phyloP scores from a whole-genome alignment of 2,797 vertebrate species.

The Sylvilagus floridanus region DNA sequence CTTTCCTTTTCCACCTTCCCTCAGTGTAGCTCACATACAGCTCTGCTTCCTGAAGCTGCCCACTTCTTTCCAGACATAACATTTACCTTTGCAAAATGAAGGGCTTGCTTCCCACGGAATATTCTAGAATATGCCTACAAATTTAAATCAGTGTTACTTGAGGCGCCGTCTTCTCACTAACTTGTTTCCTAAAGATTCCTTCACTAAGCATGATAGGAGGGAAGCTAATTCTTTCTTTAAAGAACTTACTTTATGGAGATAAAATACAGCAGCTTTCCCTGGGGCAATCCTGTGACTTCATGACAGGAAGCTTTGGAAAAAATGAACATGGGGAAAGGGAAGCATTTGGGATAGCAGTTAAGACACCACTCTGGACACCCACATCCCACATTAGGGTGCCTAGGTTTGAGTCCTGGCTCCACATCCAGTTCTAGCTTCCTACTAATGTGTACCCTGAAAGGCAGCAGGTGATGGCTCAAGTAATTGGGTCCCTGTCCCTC shows the following conservation, averaged over 20 bases:
- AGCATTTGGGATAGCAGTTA: too few species aligned
- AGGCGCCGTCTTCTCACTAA: slow-evolving; percentile 39
- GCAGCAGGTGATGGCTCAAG: too few species aligned
- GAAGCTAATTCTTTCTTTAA: slow-evolving; percentile 7
- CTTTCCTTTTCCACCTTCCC: background rate
- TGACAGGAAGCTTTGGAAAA: slow-evolving; percentile 38
- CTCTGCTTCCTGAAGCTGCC: background rate
- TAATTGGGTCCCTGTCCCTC: too few species aligned
- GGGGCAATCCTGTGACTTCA: background rate
- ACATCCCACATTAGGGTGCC: too few species aligned
- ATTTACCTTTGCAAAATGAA: slow-evolving; percentile 12
- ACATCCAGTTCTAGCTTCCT: too few species aligned
- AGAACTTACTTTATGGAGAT: background rate
- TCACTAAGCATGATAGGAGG: background rate
- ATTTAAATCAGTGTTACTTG: slow-evolving; percentile 49
- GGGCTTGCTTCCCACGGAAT: background rate
- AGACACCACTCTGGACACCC: too few species aligned
- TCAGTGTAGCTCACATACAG: background rate
- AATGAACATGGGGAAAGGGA: background rate
- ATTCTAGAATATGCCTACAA: background rate
- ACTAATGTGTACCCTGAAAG: too few species aligned
- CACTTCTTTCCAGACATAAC: slow-evolving; percentile 16
- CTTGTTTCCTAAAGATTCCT: slow-evolving; percentile 30
- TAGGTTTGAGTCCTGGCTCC: too few species aligned
- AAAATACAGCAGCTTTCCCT: background rate